Percentiles rank a stretch among this genome's conserved stretches.
These are phyloP conservation scores for Oikopleura dioica DNA, from an alignment of 23 tunicate genomes.

Conservation along the genomic window DNA sequence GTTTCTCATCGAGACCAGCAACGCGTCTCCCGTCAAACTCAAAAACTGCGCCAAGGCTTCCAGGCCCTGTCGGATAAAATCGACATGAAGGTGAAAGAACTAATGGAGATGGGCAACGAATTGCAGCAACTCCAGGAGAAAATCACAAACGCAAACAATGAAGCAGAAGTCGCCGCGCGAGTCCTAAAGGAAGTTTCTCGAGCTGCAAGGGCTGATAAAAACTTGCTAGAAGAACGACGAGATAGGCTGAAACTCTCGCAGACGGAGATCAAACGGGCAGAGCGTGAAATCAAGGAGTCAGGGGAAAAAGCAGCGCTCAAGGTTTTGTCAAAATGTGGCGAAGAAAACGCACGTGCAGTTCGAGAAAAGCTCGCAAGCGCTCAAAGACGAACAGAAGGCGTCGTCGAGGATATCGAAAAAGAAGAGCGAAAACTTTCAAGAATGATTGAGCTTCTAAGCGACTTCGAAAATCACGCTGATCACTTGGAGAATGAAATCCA, in stretches of 20 bases:
- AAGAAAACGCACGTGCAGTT: background rate
- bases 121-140: background rate
- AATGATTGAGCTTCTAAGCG: background rate
- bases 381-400: slow-evolving; percentile 2
- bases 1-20: slow-evolving; percentile 4
- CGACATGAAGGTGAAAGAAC: slow-evolving; percentile 4
- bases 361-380: background rate
- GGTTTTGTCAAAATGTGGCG: background rate
- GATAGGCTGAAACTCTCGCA: background rate
- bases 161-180: background rate
- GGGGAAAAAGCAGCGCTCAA: slow-evolving; percentile 10
- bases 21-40: background rate
- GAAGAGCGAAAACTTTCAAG: background rate
- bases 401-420: slow-evolving; percentile 1
- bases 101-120: background rate
- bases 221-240: background rate
- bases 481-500: slow-evolving; percentile 11
- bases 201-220: slow-evolving; percentile 1
- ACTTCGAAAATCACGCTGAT: background rate
- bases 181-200: slow-evolving; percentile 4
- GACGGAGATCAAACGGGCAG: background rate
- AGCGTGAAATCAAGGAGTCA: background rate
- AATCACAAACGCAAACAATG: background rate
- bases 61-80: slow-evolving; percentile 11
- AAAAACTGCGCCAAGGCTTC: slow-evolving; percentile 11